phyloP scores from a whole-genome alignment of 2,113 vertebrate genomes.

The Tragelaphus buxtoni region DNA sequence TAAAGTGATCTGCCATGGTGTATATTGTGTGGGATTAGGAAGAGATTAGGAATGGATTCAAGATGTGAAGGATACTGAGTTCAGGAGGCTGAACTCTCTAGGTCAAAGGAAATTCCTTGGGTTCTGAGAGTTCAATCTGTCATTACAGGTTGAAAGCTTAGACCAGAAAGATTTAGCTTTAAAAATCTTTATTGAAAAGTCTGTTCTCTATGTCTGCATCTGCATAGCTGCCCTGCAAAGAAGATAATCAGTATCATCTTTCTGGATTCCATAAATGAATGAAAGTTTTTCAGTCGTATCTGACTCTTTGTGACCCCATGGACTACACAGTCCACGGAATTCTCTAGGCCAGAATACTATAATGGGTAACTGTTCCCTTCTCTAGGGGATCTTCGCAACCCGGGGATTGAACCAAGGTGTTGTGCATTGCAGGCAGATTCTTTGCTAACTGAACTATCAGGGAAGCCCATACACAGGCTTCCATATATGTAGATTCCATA shows the following conservation, averaged over 20 bases:
- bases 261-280: background rate
- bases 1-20: background rate
- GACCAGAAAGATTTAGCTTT: background rate
- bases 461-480: background rate
- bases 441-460: background rate
- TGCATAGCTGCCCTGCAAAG: background rate
- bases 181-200: background rate
- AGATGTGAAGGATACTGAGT: background rate
- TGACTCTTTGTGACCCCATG: background rate
- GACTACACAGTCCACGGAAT: background rate
- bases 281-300: background rate
- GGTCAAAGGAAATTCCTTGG: background rate
- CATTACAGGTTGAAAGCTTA: background rate
- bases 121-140: background rate
- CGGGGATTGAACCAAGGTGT: background rate
- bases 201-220: background rate
- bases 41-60: background rate
- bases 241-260: background rate
- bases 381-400: background rate
- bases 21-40: background rate
- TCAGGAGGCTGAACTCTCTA: background rate
- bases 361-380: background rate
- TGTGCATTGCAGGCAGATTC: background rate
- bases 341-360: background rate
- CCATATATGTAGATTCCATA: background rate